Evolutionary conservation across 2,797 vertebrate species (phyloP), one percentile per base, ranked within the genome.

Genomic region (Eleutherodactylus coqui): DNA sequence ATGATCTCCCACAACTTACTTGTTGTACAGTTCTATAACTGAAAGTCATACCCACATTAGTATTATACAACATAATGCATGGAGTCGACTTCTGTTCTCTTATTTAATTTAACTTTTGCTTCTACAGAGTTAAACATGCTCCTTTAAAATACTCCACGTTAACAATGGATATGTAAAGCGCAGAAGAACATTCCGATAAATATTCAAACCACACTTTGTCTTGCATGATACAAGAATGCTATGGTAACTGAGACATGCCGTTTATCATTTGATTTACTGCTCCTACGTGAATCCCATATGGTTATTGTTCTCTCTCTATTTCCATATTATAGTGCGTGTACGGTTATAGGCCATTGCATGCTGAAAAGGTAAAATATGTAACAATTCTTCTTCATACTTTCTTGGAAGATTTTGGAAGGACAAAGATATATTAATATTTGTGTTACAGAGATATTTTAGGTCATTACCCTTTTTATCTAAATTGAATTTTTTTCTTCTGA

Each of bases 201-300:
- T 82, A 82, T 82, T 70, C 79, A 70, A 53, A 82, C 62, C 79
- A 27, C 79, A 70, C 79, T 70, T 70, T 82, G 45, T 70, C 64
- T 72, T 45, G 29, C 45, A 49, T 53, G 79, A 38, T 49, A 64
- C 75, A 78, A 78, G 36, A 49, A 77, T 78, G 53, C 82, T 77
- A 62, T 84, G 72, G 82, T 75, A 83, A 83, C 82, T 49, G 58
- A 84, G 75, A 76, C 83, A 67, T 49, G 60, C 58, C 78, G 32
- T 84, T 78, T 77, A 77, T 78, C 83, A 84, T 69, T 53, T 84
- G 75, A 84, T 84, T 75, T 78, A 73, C 60, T 67, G 75, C 73
- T 67, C 32, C 27, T 53, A 49, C 75, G 36, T 77, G 55, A 67
- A 69, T 51, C 43, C 29, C 60, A 67, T 67, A 69, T 53, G 47